Base-by-base conservation (phyloP, 2,888 invertebrate genomes). In the Macrosiphum euphorbiae region DNA sequence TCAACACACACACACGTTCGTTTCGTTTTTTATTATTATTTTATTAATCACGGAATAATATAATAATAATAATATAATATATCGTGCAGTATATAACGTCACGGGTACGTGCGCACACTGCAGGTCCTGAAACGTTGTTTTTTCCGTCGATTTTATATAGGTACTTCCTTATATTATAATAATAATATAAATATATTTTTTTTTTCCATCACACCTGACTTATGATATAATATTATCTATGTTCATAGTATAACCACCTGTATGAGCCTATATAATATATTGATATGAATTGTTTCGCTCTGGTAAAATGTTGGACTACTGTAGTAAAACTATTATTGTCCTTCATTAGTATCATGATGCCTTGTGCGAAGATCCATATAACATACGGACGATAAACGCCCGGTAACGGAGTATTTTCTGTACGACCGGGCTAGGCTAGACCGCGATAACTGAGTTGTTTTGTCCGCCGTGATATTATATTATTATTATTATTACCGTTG, bases 21-120 rank as follows among this genome's bases (percentile, higher is more conserved):
- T 78, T 78, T 20, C 35, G 78, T 78, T 78, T 78, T 78, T 78
- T 78, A 78, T 67, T 67, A 67, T 67, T 35, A 35, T 78, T 78
- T 78, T 78, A 78, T 78, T 20, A 35, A 78, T 78, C 78, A 20
- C 78, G 78, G 78, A 78, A 78, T 78, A 78, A 35, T 35, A 67
- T 8, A 7, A 35, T 67, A 35, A 78, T 28, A 28, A 28, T 61
- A 67, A n/a, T 35, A n/a, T 67, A 67, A n/a, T 35, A 35, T 35
- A 20, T 78, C 78, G 78, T 35, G 78, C 78, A 35, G 78, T 78
- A 20, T 35, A 24, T 78, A 78, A 78, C 67, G 67, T 78, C 35
- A 78, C 78, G 78, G 78, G 78, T 78, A 78, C 35, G 35, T 35
- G 78, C 2, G 78, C 58, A 26, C 58, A 26, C 26, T 26, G 58